Conservation (phyloP, 1,140 invertebrate genomes). For the Triops longicaudatus region DNA sequence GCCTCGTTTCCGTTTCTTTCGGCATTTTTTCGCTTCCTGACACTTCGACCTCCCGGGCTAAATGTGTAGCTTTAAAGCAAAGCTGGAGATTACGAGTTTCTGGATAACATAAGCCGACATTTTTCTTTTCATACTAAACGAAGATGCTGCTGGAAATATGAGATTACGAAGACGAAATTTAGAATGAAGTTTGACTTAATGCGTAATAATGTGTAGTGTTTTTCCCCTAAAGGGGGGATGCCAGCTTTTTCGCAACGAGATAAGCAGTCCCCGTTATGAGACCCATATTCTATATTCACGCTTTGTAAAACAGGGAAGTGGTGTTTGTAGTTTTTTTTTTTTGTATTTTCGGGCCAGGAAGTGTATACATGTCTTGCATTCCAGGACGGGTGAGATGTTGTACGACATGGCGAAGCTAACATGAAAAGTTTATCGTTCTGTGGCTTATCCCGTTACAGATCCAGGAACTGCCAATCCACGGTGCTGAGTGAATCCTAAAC, state of each 20-base stretch:
- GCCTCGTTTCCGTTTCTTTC: background rate
- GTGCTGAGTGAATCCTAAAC: too few relatives aligned
- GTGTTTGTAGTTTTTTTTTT: constrained; percentile 2
- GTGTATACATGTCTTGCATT: background rate
- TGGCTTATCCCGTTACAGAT: background rate
- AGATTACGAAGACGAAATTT: background rate
- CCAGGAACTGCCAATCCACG: background rate
- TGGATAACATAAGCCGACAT: too few relatives aligned
- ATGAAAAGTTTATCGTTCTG: background rate
- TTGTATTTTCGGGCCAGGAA: background rate
- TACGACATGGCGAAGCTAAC: background rate
- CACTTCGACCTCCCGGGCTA: background rate
- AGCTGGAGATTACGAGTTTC: background rate
- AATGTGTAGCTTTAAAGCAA: too few relatives aligned
- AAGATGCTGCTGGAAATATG: background rate
- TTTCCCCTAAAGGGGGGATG: background rate
- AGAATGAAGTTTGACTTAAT: background rate
- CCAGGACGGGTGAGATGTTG: background rate
- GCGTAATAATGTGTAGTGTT: background rate
- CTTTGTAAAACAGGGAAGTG: constrained; percentile 1
- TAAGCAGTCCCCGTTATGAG: background rate
- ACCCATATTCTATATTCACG: constrained; percentile 5
- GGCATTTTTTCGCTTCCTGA: background rate
- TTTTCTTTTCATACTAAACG: too few relatives aligned
- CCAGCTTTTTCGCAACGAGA: background rate